phyloP scores from a whole-genome alignment of 1,140 invertebrate species.

The Acyrthosiphon pisum region DNA sequence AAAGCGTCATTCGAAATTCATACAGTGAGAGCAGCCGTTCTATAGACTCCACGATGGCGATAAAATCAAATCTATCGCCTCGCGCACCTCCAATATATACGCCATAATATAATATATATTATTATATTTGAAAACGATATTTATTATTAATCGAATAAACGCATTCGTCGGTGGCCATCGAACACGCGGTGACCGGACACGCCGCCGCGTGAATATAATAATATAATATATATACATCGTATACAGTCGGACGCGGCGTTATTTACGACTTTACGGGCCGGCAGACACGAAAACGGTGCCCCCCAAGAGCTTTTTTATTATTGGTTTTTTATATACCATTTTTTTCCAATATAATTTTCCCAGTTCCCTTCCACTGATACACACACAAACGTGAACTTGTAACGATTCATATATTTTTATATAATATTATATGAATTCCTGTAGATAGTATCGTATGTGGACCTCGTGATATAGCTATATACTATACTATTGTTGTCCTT shows the following conservation, averaged over 20 bases:
- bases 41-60: neutral
- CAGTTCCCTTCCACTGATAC: neutral
- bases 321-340: neutral
- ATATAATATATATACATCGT: neutral
- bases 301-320: constrained; percentile 9
- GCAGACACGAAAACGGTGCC: constrained; percentile 21
- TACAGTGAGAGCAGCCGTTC: too few relatives aligned
- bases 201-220: neutral
- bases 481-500: neutral
- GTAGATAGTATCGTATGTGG: neutral
- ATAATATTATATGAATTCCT: neutral
- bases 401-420: neutral
- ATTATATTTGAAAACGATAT: neutral
- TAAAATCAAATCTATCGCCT: neutral
- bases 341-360: neutral
- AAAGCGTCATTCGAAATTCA: too few relatives aligned
- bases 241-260: neutral
- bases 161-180: neutral
- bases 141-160: constrained; percentile 5
- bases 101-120: neutral
- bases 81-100: neutral
- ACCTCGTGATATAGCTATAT: neutral
- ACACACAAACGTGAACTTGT: neutral
- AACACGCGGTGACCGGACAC: neutral
- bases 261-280: constrained; percentile 34